A percentile compares a stretch with the other conserved stretches of the same genome.
Evolutionary conservation across 2,113 vertebrate species (phyloP).

Genomic region (Cinclus cinclus): DNA sequence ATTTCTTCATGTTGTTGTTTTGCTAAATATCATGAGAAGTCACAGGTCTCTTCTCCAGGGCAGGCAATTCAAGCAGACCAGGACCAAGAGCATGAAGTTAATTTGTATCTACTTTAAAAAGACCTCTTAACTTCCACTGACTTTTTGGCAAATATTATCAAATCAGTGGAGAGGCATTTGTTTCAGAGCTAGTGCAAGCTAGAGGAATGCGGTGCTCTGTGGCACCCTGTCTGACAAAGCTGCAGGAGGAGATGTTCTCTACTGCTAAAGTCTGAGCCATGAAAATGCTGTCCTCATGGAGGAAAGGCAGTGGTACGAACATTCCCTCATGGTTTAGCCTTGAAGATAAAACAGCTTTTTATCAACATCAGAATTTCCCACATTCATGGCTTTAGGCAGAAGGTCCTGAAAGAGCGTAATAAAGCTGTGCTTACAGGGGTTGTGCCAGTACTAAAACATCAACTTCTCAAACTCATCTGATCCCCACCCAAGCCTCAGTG

Average conservation of each 20-base stretch:
- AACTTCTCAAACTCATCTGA: neutral
- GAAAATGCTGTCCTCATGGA: neutral
- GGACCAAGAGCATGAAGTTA: neutral
- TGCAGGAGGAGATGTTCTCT: neutral
- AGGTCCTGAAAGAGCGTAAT: neutral
- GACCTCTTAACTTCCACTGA: neutral
- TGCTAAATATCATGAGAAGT: neutral
- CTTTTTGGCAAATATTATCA: neutral
- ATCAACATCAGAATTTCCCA: neutral
- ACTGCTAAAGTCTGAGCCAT: neutral
- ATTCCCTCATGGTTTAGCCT: neutral
- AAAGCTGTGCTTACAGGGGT: neutral
- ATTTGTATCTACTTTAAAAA: neutral
- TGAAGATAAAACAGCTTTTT: neutral
- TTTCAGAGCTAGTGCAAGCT: neutral
- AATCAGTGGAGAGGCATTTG: neutral
- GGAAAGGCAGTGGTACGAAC: neutral
- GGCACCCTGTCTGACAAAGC: neutral
- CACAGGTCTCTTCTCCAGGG: neutral
- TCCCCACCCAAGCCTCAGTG: neutral
- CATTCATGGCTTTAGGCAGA: neutral
- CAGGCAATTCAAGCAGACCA: neutral
- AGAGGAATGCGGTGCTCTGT: neutral
- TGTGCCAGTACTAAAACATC: neutral
- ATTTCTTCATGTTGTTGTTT: neutral